phyloP scores from a whole-genome alignment of 2,888 invertebrate species.

The Cephus rjabovi region DNA sequence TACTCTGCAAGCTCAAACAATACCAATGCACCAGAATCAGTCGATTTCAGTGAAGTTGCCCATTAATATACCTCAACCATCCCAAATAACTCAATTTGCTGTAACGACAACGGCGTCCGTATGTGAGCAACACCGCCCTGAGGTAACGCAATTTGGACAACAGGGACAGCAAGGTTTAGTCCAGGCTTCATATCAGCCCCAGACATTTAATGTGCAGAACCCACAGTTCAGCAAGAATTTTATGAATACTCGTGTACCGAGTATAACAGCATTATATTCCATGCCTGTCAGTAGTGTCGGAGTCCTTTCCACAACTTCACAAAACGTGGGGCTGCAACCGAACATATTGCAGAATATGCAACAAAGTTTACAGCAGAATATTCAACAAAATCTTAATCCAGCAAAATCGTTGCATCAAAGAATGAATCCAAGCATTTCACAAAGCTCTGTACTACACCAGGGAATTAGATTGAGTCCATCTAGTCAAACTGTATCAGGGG shows the following conservation, averaged over 20 bases:
- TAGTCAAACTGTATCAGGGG: constrained; percentile 3
- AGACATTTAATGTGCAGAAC: constrained; percentile 53
- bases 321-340: neutral
- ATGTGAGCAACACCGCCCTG: constrained; percentile 28
- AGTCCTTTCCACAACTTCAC: constrained; percentile 15
- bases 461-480: constrained; percentile 9
- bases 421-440: constrained; percentile 27
- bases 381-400: constrained; percentile 6
- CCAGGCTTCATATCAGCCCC: constrained; percentile 45
- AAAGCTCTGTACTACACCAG: constrained; percentile 30
- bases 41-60: constrained; percentile 6
- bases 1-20: constrained; percentile 19
- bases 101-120: constrained; percentile 9
- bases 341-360: neutral
- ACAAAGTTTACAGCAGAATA: constrained; percentile 6
- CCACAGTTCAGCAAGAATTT: constrained; percentile 56
- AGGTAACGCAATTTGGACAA: constrained; percentile 12
- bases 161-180: constrained; percentile 26
- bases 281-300: constrained; percentile 26
- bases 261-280: constrained; percentile 32
- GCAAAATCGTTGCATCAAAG: constrained; percentile 33
- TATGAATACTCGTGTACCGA: constrained; percentile 37
- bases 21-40: neutral
- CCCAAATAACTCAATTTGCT: constrained; percentile 31
- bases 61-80: constrained; percentile 20